phyloP scores from a whole-genome alignment of 2,113 vertebrate species.

The Campylomormyrus numenius region DNA sequence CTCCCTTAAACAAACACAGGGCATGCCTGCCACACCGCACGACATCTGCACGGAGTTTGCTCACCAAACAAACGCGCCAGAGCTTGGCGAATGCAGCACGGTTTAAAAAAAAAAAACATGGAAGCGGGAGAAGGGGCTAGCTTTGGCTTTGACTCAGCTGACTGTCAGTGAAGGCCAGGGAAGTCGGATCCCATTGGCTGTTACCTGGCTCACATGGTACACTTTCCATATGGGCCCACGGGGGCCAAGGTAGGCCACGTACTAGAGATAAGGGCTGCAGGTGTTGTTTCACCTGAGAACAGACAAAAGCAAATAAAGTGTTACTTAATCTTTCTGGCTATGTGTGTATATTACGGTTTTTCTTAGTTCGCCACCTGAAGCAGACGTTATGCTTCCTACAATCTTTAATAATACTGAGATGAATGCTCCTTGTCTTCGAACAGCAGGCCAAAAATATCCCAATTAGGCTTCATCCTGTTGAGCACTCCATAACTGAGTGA shows the following conservation, averaged over 20 bases:
- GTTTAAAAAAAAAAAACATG: background rate
- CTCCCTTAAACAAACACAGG: conserved; percentile 26
- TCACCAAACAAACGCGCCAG: conserved; percentile 47
- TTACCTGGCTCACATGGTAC: background rate
- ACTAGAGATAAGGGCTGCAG: conserved; percentile 30
- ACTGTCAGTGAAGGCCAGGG: background rate
- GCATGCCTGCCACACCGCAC: conserved; percentile 2
- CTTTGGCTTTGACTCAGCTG: conserved; percentile 2
- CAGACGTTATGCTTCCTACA: background rate
- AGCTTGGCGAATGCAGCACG: conserved; percentile 23
- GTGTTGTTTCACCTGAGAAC: conserved; percentile 40
- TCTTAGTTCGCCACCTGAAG: background rate
- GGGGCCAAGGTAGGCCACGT: conserved; percentile 23
- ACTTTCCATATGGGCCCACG: background rate
- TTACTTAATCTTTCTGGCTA: background rate
- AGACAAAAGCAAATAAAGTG: conserved; percentile 27
- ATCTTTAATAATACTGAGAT: background rate
- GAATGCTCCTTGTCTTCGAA: background rate
- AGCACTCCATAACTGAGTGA: background rate
- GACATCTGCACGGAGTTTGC: conserved; percentile 49
- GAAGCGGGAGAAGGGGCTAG: background rate
- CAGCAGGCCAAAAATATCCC: background rate
- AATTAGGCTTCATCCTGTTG: background rate
- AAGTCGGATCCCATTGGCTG: background rate
- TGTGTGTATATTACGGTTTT: background rate